Base-by-base conservation (phyloP, 2,888 invertebrate genomes). In the Scaptomyza tumidula region DNA sequence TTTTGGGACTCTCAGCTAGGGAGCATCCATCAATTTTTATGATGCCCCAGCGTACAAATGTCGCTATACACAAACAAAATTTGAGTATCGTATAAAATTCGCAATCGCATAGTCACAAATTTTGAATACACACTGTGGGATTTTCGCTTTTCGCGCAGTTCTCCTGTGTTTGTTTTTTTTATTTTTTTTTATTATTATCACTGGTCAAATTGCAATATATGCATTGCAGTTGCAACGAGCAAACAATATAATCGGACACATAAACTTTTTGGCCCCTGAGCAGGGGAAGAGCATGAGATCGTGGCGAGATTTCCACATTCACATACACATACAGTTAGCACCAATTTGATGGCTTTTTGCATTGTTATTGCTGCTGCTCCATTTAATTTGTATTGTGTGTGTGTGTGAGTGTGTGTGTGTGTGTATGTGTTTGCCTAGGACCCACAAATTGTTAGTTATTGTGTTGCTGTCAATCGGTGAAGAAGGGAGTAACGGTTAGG, bases 1-100 rank as follows among this genome's bases (percentile, higher is more conserved):
- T 49, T 64, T 54, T 43, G 39, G 11, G 16, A 14, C 41, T 13
- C 46, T 19, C 19, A 31, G 35, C 56, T 29, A 46, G 16, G 16
- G 41, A 33, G 68, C 78, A 86, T 86, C 70, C 80, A 85, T 85
- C 84, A 85, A 86, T 76, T 85, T 85, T 85, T 86, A 85, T 84
- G 82, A 80, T 55, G 70, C 87, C 78, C 84, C 67, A 72, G 87
- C 74, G 87, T 74, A 50, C 19, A 50, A n/a, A 64, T 67, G 71
- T 67, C 61, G 71, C 46, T 57, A 16, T 33, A 52, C 49, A 46
- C 52, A 2, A 41, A 41, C 3, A 16, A 16, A 10, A 16, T 41
- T 10, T 41, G 16, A 16, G 1, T 41, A 9, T 41, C 1, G 10
- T 9, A 41, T 10, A 41, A 41, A 41, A 41, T 16, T 41, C 16